Base-by-base conservation (phyloP, 2,797 vertebrate species). In the Danio kyathit region DNA sequence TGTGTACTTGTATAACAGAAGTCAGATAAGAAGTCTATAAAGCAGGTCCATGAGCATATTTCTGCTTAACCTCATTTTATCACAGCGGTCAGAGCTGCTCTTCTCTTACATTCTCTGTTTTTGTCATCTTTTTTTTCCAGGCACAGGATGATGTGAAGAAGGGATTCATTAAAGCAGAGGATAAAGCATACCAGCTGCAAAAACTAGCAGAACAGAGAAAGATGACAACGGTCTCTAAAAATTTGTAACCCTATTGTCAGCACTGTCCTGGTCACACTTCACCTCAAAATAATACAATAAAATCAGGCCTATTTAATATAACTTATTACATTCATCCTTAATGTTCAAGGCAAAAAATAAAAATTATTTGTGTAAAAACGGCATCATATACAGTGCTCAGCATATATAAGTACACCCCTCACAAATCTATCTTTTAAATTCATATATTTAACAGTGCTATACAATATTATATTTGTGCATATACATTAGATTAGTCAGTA, bases 131-230 rank as follows among this genome's bases (percentile, higher is more conserved):
- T 46, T 76, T 52, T 84, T 14, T 67, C 48, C 89, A 99, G 98
- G 97, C 97, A 4, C 89, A 96, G 10, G 97, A 99, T 70, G 98
- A 99, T 13, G 95, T 97, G 83, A 98, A 97, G 90, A 97, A 95
- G 91, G 96, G 96, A 49, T 97, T 96, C 85, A 95, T 99, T 86
- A 98, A 97, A 93, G 95, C 95, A 0, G 97, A 98, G 70, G 96
- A 99, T 89, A 97, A 98, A 87, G 96, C 96, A 38, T 99, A 99
- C 89, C 97, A 99, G 88, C 89, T 99, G 41, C 97, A 99, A 91
- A 99, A 97, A 88, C 93, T 99, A 6, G 95, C 95, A 0, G 97
- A 99, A 91, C 98, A 98, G 88, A 95, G 95, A 78, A 99, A 99
- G 90, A 97, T 78, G 44, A 65, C 86, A 73, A 83, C 81, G 63